phyloP scores from a whole-genome alignment of 2,113 vertebrate genomes.

The Otus sunia region DNA sequence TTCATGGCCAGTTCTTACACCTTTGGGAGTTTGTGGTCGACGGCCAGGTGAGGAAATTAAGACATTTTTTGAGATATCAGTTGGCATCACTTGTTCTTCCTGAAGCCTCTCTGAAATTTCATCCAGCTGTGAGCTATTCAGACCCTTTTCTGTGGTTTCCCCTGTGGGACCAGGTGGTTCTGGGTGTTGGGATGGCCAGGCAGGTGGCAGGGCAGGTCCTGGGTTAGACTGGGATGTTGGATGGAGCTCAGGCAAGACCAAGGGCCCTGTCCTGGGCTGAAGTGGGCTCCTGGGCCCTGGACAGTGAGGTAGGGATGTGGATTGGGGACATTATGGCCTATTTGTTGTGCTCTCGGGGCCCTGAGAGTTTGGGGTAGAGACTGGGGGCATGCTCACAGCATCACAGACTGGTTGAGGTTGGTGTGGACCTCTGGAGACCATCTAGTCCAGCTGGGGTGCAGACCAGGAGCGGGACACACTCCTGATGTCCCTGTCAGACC shows the following conservation, averaged over 20 bases:
- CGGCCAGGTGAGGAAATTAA: background rate
- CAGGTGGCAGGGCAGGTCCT: background rate
- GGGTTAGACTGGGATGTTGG: accelerated
- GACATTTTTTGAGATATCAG: background rate
- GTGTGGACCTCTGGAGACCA: background rate
- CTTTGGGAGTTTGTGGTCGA: background rate
- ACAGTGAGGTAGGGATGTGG: accelerated
- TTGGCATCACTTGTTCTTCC: background rate
- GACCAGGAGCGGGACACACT: background rate
- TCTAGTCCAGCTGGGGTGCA: background rate
- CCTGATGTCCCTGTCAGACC: background rate
- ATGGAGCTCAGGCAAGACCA: background rate
- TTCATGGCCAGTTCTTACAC: background rate
- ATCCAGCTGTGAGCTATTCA: background rate
- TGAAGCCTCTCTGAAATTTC: background rate
- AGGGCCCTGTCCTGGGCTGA: background rate
- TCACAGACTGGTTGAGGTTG: background rate
- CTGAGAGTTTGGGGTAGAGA: background rate
- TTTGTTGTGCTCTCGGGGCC: background rate
- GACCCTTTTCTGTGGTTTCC: background rate
- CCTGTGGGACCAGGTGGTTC: background rate
- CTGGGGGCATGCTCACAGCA: background rate
- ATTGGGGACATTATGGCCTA: accelerated
- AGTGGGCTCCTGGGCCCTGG: too few relatives aligned
- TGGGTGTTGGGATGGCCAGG: background rate